Evolutionary conservation across 2,888 invertebrate genomes (phyloP).

Genomic region (Copidosoma aretas): DNA sequence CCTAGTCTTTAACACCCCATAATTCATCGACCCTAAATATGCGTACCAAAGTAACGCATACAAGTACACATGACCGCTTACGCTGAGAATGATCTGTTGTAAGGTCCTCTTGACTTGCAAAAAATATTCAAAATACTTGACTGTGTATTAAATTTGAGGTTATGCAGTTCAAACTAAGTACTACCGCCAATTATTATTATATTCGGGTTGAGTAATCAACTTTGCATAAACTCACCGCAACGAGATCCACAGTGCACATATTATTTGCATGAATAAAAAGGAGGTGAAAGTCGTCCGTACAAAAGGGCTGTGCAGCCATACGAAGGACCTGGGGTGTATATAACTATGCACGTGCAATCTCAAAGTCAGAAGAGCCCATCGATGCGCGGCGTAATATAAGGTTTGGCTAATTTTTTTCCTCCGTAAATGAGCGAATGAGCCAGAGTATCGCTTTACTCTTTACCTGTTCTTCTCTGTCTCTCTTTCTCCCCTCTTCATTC

Average conservation of each 20-base stretch:
- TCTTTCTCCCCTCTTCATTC: background rate
- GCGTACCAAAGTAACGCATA: conserved; percentile 15
- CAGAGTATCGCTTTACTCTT: conserved; percentile 44
- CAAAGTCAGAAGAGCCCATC: background rate
- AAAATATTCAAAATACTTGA: too few relatives aligned
- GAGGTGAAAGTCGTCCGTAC: background rate
- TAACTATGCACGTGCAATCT: background rate
- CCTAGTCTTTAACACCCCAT: conserved; percentile 54
- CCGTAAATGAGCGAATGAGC: conserved; percentile 26
- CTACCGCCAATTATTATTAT: too few relatives aligned
- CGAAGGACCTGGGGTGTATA: background rate
- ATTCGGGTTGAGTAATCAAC: too few relatives aligned
- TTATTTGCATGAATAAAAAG: conserved; percentile 5
- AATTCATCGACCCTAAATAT: conserved; percentile 49
- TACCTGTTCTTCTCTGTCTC: background rate
- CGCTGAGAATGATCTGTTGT: conserved; percentile 22
- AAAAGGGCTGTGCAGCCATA: too few relatives aligned
- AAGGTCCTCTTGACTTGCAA: too few relatives aligned
- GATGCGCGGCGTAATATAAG: background rate
- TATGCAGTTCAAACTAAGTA: too few relatives aligned
- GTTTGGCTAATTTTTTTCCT: background rate
- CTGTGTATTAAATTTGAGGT: too few relatives aligned
- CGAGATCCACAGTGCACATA: conserved; percentile 32
- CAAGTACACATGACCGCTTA: conserved; percentile 5
- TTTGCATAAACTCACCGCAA: conserved; percentile 7